Evolutionary conservation across 2,113 vertebrate species (phyloP), one percentile per base, ranked within the genome.

Genomic region (Semnopithecus entellus): DNA sequence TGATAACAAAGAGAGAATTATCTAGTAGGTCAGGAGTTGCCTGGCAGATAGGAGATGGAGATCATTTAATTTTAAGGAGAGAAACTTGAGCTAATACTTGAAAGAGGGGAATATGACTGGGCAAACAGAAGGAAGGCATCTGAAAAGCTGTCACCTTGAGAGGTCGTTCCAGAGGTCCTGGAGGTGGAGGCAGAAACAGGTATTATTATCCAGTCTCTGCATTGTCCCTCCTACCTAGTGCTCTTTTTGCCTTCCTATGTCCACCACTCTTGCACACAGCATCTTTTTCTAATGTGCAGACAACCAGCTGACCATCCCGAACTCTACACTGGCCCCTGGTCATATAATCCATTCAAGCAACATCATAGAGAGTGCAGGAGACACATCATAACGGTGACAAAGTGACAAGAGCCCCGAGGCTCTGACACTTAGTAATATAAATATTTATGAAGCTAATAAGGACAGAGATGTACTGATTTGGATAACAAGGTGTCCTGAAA

Each of bases 381-480:
- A 72, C 3, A 18, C 64, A 38, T 13, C 16, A 8, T 8, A 66
- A 59, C 45, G 22, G 45, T 12, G 40, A 64, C 20, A 80, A 61
- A 61, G 5, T 25, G 27, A 88, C 59, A 79, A 57, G 70, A 87
- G 17, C n/a, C n/a, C 55, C 3, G 17, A 61, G 76, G 40, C 45
- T 70, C 68, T 81, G 64, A 27, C 48, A 68, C 48, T 84, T 75
- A 80, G 64, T 70, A 57, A 48, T 45, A 52, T 87, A 86, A 90
- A 66, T 92, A 87, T 89, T 84, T 61, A 50, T n/a, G 40, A 32
- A 90, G 30, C 35, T 79, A 75, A 52, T 89, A 87, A 57, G 40
- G 52, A 43, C 14, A 84, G 35, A 82, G 48, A 70, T 25, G 2
- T 7, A 61, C 70, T 81, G n/a, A 81, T 64, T 30, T 59, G 10